Conservation (phyloP, 2,113 vertebrate genomes). For the Heloderma charlesbogerti region DNA sequence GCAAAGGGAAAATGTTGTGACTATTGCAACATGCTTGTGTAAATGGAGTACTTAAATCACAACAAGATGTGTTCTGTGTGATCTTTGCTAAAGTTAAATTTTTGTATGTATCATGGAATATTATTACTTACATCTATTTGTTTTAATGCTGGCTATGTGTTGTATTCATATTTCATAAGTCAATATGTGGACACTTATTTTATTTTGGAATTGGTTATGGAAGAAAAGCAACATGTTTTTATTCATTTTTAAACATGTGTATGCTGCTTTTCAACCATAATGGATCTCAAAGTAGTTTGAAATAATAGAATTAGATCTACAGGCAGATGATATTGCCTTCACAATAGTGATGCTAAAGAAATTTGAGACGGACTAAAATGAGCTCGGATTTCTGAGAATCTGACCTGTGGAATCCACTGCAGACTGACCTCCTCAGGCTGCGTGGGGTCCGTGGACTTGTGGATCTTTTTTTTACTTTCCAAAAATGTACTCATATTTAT, state of each 20-base stretch:
- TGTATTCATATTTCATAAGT: fast-evolving
- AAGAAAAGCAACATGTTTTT: background rate
- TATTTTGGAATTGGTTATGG: background rate
- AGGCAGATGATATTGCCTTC: background rate
- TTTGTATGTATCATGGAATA: background rate
- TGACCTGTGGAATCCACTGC: too few species aligned
- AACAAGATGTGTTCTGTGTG: background rate
- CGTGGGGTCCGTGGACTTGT: too few species aligned
- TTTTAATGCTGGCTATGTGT: fast-evolving
- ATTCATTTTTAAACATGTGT: background rate
- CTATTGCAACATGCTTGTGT: background rate
- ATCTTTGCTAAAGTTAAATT: background rate
- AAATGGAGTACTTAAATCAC: background rate
- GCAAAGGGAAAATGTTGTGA: background rate
- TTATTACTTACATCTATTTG: fast-evolving
- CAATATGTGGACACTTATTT: fast-evolving
- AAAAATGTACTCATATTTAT: too few species aligned
- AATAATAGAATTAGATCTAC: background rate
- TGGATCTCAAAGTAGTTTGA: background rate
- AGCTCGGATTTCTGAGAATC: background rate
- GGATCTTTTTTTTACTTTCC: too few species aligned
- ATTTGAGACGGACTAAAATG: background rate
- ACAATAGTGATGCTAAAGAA: too few species aligned
- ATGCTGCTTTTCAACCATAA: background rate
- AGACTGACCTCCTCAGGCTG: too few species aligned